Conservation (phyloP, 1,140 invertebrate genomes). For the Diabrotica virgifera region DNA sequence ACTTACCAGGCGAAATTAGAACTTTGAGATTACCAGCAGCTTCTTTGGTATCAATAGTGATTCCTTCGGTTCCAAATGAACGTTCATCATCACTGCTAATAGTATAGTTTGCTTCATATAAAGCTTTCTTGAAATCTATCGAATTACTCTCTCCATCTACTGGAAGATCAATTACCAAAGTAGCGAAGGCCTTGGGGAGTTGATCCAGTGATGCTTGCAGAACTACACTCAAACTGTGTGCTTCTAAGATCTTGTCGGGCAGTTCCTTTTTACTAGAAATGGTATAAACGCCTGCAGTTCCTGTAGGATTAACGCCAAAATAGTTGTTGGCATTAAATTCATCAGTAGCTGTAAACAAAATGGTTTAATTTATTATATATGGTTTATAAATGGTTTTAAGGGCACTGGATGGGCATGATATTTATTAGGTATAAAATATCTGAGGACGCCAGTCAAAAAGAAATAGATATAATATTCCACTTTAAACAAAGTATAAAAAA, state of each 20-base stretch:
- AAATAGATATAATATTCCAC: too few species aligned
- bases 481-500: too few species aligned
- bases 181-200: slow-evolving; percentile 12
- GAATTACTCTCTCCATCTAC: background rate
- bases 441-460: too few species aligned
- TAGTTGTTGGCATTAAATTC: background rate
- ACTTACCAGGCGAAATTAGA: slow-evolving; percentile 6
- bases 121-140: background rate
- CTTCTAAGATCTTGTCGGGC: slow-evolving; percentile 6
- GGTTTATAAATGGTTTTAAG: too few species aligned
- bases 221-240: slow-evolving; percentile 15
- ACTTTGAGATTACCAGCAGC: background rate
- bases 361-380: too few species aligned
- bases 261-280: slow-evolving; percentile 8
- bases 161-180: slow-evolving; percentile 27
- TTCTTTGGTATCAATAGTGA: background rate
- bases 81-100: too few species aligned
- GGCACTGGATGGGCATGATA: too few species aligned
- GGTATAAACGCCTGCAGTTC: background rate
- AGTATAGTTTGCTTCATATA: slow-evolving; percentile 3
- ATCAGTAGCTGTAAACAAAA: background rate
- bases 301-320: background rate
- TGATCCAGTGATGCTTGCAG: slow-evolving; percentile 17
- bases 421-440: too few species aligned
- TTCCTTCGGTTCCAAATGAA: background rate